Percentiles rank a stretch among this genome's conserved stretches.
phyloP scores from a whole-genome alignment of 2,888 invertebrate genomes.

The Oscheius sp. region DNA sequence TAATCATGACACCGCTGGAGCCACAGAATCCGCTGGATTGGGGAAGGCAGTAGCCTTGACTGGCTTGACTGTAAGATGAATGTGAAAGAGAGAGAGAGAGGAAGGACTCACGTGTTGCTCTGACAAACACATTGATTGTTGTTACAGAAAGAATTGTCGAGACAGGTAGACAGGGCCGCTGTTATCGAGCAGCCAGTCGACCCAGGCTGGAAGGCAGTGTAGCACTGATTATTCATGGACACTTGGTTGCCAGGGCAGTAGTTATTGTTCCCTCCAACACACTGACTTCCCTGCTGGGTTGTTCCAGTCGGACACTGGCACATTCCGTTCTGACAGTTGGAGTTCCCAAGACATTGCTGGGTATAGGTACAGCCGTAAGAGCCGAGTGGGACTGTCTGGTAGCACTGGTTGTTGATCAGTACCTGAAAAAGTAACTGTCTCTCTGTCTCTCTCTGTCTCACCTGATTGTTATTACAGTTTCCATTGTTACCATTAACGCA shows the following conservation, averaged over 20 bases:
- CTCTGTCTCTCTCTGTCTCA: not conserved
- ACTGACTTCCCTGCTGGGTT: slow-evolving; percentile 6
- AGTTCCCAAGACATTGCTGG: slow-evolving; percentile 24
- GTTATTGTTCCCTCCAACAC: not conserved
- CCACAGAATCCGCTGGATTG: slow-evolving; percentile 16
- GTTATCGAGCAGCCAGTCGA: not conserved
- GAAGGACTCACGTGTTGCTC: slow-evolving; percentile 6
- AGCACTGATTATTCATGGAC: slow-evolving; percentile 25
- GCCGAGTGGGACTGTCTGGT: slow-evolving; percentile 4
- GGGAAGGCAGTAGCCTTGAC: slow-evolving; percentile 18
- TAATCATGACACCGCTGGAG: slow-evolving; percentile 1
- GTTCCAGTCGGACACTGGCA: slow-evolving; percentile 16
- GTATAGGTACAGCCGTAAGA: slow-evolving; percentile 1
- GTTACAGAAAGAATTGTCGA: slow-evolving; percentile 13
- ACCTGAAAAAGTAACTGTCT: not conserved
- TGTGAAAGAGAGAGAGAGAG: not conserved
- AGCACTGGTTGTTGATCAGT: slow-evolving; percentile 7
- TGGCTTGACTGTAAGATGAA: not conserved
- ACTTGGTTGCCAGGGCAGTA: slow-evolving; percentile 9
- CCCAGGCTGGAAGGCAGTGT: not conserved
- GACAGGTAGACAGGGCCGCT: not conserved
- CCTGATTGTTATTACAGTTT: not conserved
- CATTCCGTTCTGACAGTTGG: slow-evolving; percentile 18
- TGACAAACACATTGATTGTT: slow-evolving; percentile 3
- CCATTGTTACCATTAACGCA: slow-evolving; percentile 6